Base-by-base conservation (phyloP, 2,113 vertebrate species). In the Lepus timidus region DNA sequence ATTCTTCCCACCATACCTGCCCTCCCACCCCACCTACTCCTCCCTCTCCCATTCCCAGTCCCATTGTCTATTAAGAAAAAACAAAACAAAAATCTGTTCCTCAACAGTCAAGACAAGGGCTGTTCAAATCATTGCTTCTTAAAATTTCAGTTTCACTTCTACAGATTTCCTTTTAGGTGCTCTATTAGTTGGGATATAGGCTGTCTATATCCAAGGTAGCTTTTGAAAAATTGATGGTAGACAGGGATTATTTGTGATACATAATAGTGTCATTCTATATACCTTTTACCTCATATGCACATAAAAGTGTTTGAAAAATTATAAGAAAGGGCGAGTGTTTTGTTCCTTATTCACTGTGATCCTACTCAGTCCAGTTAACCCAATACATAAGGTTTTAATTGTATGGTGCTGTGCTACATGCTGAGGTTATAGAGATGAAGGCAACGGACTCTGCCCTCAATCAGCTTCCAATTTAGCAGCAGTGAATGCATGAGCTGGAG, bases 291-390 rank as follows among this genome's bases (percentile, higher is more conserved):
- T 49, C n/a, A 70, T 25, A 31, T 8, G 6, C 22, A 70, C 68
- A 78, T 62, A 71, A n/a, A 88, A 51, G 39, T 70, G 22, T 68
- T 85, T 81, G 39, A 55, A 93, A 84, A 90, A 62, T 64, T 31
- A 25, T 82, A 64, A 90, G 16, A 84, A 85, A 83, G 4, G 13
- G 17, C 33, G 67, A 19, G 44, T 55, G 4, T 49, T 85, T 95
- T 31, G n/a, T 25, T 84, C 58, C 49, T 80, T 49, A 80, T 91
- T 94, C 44, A 76, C 16, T 71, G 55, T 83, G 25, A 93, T 33
- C 22, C 16, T 71, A 68, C 9, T 33, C 20, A 71, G 83, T 29
- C 3, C 58, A 67, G 8, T 79, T 31, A 78, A 79, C 22, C 4
- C 3, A 33, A 55, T 49, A 13, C 55, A 55, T 23, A 31, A 91